Conservation (phyloP, 2,797 vertebrate genomes). For the Chelmon rostratus region DNA sequence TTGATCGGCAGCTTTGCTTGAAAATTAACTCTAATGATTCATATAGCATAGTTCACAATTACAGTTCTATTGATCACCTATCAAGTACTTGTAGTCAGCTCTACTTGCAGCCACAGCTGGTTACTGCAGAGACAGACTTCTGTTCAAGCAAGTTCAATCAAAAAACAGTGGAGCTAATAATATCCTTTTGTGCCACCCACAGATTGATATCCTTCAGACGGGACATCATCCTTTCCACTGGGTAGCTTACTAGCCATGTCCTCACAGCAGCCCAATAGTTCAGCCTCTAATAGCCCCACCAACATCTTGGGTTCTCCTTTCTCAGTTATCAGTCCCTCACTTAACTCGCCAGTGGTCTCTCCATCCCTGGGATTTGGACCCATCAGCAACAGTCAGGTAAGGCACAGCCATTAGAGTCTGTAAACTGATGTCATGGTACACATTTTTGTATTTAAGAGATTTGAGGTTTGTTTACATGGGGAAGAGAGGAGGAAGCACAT, state of each 20-base stretch:
- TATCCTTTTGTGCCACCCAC: conserved; percentile 33
- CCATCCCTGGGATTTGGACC: conserved; percentile 91
- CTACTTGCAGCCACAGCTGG: not conserved
- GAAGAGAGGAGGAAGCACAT: not conserved
- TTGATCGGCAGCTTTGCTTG: not conserved
- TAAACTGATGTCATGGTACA: not conserved
- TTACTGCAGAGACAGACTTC: not conserved
- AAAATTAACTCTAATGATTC: not conserved
- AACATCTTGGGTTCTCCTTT: conserved; percentile 90
- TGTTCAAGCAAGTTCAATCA: not conserved
- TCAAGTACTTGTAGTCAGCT: not conserved
- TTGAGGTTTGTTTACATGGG: conserved; percentile 6
- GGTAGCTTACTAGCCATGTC: conserved; percentile 78
- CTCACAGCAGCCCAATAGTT: conserved; percentile 82
- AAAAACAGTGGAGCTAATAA: not conserved
- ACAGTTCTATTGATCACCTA: not conserved
- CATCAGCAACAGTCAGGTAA: conserved; percentile 92
- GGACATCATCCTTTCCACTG: conserved; percentile 67
- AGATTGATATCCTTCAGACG: conserved; percentile 86
- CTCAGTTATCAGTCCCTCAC: conserved; percentile 91
- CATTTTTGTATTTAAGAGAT: not conserved
- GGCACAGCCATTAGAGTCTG: not conserved
- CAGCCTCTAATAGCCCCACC: conserved; percentile 87
- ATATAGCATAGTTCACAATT: no score
- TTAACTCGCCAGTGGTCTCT: conserved; percentile 89